These are phyloP conservation scores for Ploceus nigricollis DNA, from an alignment of 2,113 vertebrate species.

Conservation along the genomic window DNA sequence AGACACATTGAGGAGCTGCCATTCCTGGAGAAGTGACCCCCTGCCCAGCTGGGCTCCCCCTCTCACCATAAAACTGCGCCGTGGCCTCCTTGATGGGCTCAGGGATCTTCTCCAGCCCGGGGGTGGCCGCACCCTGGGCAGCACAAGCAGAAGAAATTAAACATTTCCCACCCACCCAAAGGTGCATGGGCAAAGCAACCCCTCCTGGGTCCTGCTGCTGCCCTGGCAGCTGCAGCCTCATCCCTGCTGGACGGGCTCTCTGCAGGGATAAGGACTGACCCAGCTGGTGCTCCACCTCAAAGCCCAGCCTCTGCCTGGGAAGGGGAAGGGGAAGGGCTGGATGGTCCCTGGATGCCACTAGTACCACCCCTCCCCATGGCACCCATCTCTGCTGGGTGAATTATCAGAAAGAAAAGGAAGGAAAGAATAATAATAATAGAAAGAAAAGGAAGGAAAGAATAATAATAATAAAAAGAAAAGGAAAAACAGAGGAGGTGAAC, in stretches of 20 bases:
- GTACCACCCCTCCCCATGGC: neutral
- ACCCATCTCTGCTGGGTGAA: neutral
- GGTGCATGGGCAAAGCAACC: neutral
- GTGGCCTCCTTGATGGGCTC: conserved; percentile 95
- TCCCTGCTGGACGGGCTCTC: neutral
- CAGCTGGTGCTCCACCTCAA: neutral
- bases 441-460: too few relatives aligned
- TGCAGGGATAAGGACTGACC: neutral
- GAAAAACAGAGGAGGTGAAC: too few relatives aligned
- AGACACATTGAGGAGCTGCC: neutral
- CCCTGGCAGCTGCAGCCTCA: fast-evolving
- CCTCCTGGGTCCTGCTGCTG: neutral
- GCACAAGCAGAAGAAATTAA: neutral
- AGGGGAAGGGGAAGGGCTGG: neutral
- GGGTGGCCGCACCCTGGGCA: conserved; percentile 65
- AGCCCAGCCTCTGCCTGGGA: fast-evolving
- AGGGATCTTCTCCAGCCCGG: conserved; percentile 81
- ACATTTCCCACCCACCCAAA: neutral
- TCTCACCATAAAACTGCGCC: conserved; percentile 85
- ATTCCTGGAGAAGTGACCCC: neutral
- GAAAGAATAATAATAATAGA: too few relatives aligned
- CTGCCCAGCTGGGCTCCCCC: neutral
- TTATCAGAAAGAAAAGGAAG: fast-evolving
- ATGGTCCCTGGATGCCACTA: fast-evolving
- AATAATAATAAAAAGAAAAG: neutral